Evolutionary conservation across 1,140 invertebrate genomes (phyloP).

Genomic region (Brachionus manjavacas): DNA sequence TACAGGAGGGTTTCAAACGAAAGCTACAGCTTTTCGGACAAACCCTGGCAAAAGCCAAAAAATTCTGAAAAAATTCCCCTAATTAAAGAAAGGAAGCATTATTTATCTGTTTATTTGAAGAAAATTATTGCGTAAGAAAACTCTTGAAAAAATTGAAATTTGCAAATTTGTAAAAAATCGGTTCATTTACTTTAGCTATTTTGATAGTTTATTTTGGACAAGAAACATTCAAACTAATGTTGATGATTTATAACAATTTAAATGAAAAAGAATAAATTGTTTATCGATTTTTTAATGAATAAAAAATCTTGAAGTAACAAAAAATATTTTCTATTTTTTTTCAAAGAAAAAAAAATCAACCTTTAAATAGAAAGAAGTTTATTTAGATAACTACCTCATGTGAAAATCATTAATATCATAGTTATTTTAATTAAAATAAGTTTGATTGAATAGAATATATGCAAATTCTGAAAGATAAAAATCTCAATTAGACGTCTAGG

Average conservation of each 20-base stretch:
- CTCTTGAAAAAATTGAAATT: neutral
- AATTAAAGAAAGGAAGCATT: too few species aligned
- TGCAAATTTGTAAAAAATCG: neutral
- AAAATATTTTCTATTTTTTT: neutral
- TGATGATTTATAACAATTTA: neutral
- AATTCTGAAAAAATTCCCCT: too few species aligned
- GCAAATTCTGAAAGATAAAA: neutral
- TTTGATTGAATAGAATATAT: neutral
- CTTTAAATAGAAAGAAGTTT: neutral
- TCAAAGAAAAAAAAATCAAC: neutral
- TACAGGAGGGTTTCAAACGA: too few species aligned
- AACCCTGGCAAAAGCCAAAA: too few species aligned
- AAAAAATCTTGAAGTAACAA: neutral
- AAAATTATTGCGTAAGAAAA: neutral
- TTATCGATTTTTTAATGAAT: neutral
- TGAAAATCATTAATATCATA: neutral
- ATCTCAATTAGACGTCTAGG: too few species aligned
- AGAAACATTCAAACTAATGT: neutral
- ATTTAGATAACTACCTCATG: neutral
- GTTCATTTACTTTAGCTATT: neutral
- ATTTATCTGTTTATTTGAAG: too few species aligned
- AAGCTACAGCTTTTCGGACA: too few species aligned
- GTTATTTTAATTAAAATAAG: neutral
- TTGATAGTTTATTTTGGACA: neutral
- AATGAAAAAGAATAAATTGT: neutral